Conservation (phyloP, 2,113 vertebrate genomes). For the Oreochromis spilurus region DNA sequence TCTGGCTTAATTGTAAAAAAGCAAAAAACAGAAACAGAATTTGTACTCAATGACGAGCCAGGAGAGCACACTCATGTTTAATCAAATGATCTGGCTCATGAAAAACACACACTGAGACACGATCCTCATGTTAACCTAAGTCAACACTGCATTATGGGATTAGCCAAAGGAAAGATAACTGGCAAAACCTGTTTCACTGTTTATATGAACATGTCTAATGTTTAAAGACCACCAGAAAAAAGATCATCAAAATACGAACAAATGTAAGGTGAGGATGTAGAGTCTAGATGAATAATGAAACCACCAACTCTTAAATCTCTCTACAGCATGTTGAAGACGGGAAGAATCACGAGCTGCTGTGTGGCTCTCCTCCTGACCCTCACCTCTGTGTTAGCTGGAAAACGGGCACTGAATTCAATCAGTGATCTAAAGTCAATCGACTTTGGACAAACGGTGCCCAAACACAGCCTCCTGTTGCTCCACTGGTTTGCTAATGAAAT, state of each 20-base stretch:
- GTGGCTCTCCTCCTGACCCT: not conserved
- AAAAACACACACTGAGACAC: not conserved
- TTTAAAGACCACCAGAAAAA: not conserved
- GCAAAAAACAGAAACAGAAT: not conserved
- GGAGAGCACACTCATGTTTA: not conserved
- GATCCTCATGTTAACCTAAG: not conserved
- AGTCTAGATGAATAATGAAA: not conserved
- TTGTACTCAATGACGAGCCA: not conserved
- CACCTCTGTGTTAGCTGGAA: conserved; percentile 3
- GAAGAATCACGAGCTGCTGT: not conserved
- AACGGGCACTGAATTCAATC: conserved; percentile 6
- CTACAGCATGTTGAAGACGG: conserved; percentile 18
- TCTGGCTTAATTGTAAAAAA: not conserved
- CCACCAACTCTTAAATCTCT: not conserved
- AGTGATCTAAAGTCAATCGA: conserved; percentile 32
- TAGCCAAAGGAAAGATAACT: not conserved
- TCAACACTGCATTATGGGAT: not conserved
- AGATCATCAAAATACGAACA: not conserved
- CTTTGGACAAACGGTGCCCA: conserved; percentile 27
- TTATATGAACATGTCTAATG: not conserved
- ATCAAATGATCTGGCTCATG: not conserved
- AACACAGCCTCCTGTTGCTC: conserved; percentile 51
- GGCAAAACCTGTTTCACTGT: not conserved
- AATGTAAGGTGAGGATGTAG: not conserved
- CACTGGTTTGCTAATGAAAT: conserved; percentile 58